Evolutionary conservation across 1,140 invertebrate genomes (phyloP).

Genomic region (Sinonovacula constricta): DNA sequence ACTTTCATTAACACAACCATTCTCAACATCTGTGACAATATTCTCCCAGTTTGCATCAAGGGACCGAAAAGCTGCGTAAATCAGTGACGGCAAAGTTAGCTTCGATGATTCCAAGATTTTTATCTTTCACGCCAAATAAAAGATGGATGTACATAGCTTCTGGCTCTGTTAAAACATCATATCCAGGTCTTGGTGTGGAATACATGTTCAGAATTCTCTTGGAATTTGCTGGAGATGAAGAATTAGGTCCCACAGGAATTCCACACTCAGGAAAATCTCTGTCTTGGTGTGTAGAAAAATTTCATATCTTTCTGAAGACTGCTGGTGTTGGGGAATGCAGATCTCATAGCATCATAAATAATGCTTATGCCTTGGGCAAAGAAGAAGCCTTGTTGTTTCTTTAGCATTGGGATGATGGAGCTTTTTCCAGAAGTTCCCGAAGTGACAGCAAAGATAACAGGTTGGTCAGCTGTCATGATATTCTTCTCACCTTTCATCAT

Average conservation of each 20-base stretch:
- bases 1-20: slow-evolving; percentile 64
- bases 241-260: slow-evolving; percentile 74
- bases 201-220: slow-evolving; percentile 73
- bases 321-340: slow-evolving; percentile 59
- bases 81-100: slow-evolving; percentile 76
- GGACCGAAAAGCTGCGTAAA: slow-evolving; percentile 70
- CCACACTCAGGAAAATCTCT: slow-evolving; percentile 66
- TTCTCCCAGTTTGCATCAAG: slow-evolving; percentile 65
- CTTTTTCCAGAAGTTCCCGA: slow-evolving; percentile 76
- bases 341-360: slow-evolving; percentile 64
- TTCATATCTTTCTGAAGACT: slow-evolving; percentile 73
- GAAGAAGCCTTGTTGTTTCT: slow-evolving; percentile 67
- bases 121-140: slow-evolving; percentile 74
- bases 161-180: slow-evolving; percentile 73
- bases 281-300: slow-evolving; percentile 74
- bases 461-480: slow-evolving; percentile 65
- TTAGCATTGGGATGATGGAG: slow-evolving; percentile 70
- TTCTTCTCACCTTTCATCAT: slow-evolving; percentile 73
- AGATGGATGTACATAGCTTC: slow-evolving; percentile 76
- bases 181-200: slow-evolving; percentile 71
- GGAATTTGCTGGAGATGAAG: slow-evolving; percentile 73
- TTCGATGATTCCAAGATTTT: slow-evolving; percentile 74
- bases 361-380: slow-evolving; percentile 72
- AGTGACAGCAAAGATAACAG: slow-evolving; percentile 74
- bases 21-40: slow-evolving; percentile 71